Base-by-base conservation (phyloP, 2,113 vertebrate genomes). In the Porphyrio hochstetteri region DNA sequence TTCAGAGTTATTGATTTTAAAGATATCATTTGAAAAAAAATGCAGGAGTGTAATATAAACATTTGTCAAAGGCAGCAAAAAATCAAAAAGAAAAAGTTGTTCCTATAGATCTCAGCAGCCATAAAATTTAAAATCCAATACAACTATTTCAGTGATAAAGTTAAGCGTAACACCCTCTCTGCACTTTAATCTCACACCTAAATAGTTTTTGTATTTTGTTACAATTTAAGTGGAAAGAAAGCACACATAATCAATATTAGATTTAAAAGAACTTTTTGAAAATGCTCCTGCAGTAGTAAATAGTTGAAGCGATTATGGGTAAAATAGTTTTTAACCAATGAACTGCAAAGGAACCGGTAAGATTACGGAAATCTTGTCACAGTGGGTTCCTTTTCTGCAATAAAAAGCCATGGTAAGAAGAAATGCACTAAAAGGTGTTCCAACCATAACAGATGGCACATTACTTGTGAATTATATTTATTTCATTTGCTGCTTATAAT, bases 391-490 rank as follows among this genome's bases (percentile, higher is more conserved):
- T 93, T 92, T 92, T 74, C 71, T 88, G 91, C 84, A 95, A 93
- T 95, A 96, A 95, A 97, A 95, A 96, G 56, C 77, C 60, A 92
- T 55, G 71, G 82, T 36, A 86, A 94, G 95, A 95, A 82, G 82
- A 96, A 97, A 92, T 86, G 87, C 72, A 94, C 77, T 96, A 79
- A 86, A 95, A 97, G 96, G 96, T 96, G 93, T 92, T 95, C 89
- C 96, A 95, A 95, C 88, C 97, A 93, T 97, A 97, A 97, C 97
- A 97, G 95, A 97, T 97, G 96, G 97, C 92, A 96, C 96, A 95
- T 97, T 97, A 96, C 93, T 96, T 90, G 91, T 96, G 96, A 97
- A 95, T 96, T 96, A 96, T 88, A 95, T 96, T 96, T 96, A 97
- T 97, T 97, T 96, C 94, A 93, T 95, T 97, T 97, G 92, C 96